Percentiles rank a stretch among this genome's conserved stretches.
Evolutionary conservation across 2,113 vertebrate species (phyloP).

Genomic region (Laticauda colubrina): DNA sequence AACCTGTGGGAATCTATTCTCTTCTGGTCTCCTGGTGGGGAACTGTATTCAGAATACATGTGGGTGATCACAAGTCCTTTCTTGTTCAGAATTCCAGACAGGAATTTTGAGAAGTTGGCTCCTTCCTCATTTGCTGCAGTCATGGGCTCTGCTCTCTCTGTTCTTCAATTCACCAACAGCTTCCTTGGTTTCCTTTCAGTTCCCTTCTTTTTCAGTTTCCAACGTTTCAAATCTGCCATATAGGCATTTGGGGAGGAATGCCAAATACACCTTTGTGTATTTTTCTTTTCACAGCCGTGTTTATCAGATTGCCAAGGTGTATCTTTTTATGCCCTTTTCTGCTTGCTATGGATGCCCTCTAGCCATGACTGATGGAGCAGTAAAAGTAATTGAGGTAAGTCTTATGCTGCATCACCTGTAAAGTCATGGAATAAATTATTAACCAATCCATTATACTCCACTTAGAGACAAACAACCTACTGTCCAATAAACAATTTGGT

Average conservation of each 20-base stretch:
- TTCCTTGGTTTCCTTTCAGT: not conserved
- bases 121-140: not conserved
- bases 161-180: not conserved
- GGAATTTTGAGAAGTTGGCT: not conserved
- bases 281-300: slow-evolving; percentile 72
- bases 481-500: too few species aligned
- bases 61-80: not conserved
- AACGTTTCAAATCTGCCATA: not conserved
- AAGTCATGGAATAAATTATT: too few species aligned
- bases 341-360: slow-evolving; percentile 79
- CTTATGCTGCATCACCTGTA: too few species aligned
- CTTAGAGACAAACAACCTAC: too few species aligned
- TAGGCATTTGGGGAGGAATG: not conserved
- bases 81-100: too few species aligned
- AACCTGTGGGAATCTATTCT: too few species aligned
- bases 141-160: not conserved
- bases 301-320: slow-evolving; percentile 83
- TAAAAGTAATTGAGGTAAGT: slow-evolving; percentile 83
- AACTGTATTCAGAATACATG: not conserved
- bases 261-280: not conserved
- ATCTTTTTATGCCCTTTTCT: slow-evolving; percentile 75
- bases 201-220: not conserved
- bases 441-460: too few species aligned
- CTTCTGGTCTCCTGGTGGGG: too few species aligned
- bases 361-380: slow-evolving; percentile 88